These are phyloP conservation scores for Macrosoma leucophasiata DNA, from an alignment of 2,888 invertebrate genomes.

Conservation along the genomic window DNA sequence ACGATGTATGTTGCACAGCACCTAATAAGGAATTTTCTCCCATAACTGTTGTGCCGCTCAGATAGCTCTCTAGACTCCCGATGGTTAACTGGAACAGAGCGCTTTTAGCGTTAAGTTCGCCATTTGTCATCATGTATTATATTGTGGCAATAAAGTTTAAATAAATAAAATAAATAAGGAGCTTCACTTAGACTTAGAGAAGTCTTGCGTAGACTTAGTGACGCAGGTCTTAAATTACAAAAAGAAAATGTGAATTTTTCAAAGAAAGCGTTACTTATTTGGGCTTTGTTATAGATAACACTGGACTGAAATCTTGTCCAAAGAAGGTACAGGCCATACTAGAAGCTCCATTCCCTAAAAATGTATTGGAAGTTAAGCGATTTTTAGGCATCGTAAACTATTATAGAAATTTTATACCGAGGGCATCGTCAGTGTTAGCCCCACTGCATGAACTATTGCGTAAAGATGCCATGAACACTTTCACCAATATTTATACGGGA, in stretches of 20 bases:
- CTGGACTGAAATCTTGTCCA: slow-evolving; percentile 15
- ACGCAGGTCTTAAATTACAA: slow-evolving; percentile 12
- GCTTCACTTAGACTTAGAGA: slow-evolving; percentile 6
- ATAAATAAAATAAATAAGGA: no score
- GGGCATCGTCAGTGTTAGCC: slow-evolving; percentile 23
- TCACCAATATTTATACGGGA: slow-evolving; percentile 22
- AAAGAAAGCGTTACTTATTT: slow-evolving; percentile 20
- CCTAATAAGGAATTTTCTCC: slow-evolving; percentile 12
- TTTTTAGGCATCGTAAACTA: slow-evolving; percentile 30
- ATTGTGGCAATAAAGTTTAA: no score
- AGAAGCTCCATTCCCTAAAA: slow-evolving; percentile 22
- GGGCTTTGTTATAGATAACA: slow-evolving; percentile 22
- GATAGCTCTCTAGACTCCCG: no score
- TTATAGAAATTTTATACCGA: slow-evolving; percentile 29
- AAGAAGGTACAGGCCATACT: slow-evolving; percentile 27
- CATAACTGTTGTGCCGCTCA: no score
- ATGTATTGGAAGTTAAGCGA: slow-evolving; percentile 22
- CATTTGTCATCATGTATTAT: no score
- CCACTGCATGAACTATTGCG: slow-evolving; percentile 22
- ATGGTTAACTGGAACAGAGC: no score
- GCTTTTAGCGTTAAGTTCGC: no score
- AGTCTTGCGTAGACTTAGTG: slow-evolving; percentile 3
- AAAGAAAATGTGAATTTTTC: slow-evolving; percentile 22
- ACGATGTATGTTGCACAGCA: slow-evolving; percentile 18
- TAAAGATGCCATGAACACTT: slow-evolving; percentile 10